Percentiles rank a stretch among this genome's conserved stretches.
Evolutionary conservation across 2,888 invertebrate species (phyloP).

Genomic region (Drosophila borborema): DNA sequence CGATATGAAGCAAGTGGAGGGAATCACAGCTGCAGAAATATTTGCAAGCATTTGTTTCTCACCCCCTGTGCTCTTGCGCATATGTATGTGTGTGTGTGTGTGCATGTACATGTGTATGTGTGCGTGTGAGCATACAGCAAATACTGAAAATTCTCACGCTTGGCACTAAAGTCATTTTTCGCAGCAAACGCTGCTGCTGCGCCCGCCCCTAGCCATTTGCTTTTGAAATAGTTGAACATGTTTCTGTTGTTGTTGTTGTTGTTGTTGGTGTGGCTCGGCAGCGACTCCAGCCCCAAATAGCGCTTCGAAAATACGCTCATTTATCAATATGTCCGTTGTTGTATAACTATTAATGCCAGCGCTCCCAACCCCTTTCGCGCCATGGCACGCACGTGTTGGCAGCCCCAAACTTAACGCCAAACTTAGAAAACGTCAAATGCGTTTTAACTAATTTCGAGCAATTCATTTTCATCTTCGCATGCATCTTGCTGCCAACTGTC

Average conservation of each 20-base stretch:
- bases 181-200: no score
- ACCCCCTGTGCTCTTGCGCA: conserved; percentile 18
- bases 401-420: conserved; percentile 50
- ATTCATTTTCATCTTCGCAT: conserved; percentile 73
- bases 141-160: conserved; percentile 73
- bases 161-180: conserved; percentile 73
- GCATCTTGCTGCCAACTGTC: conserved; percentile 59
- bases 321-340: conserved; percentile 83
- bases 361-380: conserved; percentile 1
- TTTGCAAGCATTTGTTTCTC: conserved; percentile 78
- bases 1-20: conserved; percentile 38
- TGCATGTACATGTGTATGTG: conserved; percentile 12
- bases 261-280: conserved; percentile 22
- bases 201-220: conserved; percentile 69
- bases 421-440: conserved; percentile 73
- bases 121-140: conserved; percentile 19
- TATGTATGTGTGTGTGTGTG: conserved; percentile 22
- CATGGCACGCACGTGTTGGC: conserved; percentile 40
- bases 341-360: conserved; percentile 80
- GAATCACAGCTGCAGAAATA: conserved; percentile 79
- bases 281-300: conserved; percentile 33
- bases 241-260: conserved; percentile 20
- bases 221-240: conserved; percentile 69
- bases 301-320: conserved; percentile 75
- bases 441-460: conserved; percentile 74